These are phyloP conservation scores for Neofelis nebulosa DNA, from an alignment of 2,113 vertebrate genomes.

Conservation along the genomic window DNA sequence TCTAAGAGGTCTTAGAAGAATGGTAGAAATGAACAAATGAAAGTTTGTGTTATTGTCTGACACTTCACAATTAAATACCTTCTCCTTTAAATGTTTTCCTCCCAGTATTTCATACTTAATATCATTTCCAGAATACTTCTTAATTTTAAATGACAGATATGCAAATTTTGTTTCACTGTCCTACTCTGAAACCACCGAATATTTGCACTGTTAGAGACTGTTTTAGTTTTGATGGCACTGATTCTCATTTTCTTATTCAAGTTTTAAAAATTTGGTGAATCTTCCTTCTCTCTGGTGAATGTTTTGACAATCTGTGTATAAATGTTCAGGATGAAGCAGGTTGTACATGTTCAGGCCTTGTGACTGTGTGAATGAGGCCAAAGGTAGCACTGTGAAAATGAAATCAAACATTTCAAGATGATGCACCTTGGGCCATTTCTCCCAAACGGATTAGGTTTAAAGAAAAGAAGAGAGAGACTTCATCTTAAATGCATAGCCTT, in stretches of 20 bases:
- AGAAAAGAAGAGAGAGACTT: constrained; percentile 30
- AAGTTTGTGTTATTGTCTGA: constrained; percentile 55
- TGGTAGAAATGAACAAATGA: constrained; percentile 69
- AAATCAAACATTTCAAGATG: background rate
- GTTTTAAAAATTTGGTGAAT: background rate
- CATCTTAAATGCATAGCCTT: constrained; percentile 58
- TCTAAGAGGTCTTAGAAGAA: constrained; percentile 69
- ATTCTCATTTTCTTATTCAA: constrained; percentile 54
- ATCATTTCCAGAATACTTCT: constrained; percentile 67
- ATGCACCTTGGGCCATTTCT: background rate
- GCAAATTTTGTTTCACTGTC: constrained; percentile 70
- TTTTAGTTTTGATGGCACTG: constrained; percentile 66
- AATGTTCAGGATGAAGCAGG: background rate
- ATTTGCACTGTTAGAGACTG: background rate
- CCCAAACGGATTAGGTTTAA: background rate
- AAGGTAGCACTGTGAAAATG: background rate
- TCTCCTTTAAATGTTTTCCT: constrained; percentile 65
- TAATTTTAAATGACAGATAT: constrained; percentile 68
- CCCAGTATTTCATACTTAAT: constrained; percentile 30
- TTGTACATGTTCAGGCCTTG: background rate
- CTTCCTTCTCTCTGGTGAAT: constrained; percentile 51
- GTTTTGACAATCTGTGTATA: constrained; percentile 40
- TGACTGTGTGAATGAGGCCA: background rate
- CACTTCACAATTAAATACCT: constrained; percentile 50
- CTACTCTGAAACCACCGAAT: constrained; percentile 44